Conservation (phyloP, 2,113 vertebrate species). For the Cryptomyrus ogoouensis region DNA sequence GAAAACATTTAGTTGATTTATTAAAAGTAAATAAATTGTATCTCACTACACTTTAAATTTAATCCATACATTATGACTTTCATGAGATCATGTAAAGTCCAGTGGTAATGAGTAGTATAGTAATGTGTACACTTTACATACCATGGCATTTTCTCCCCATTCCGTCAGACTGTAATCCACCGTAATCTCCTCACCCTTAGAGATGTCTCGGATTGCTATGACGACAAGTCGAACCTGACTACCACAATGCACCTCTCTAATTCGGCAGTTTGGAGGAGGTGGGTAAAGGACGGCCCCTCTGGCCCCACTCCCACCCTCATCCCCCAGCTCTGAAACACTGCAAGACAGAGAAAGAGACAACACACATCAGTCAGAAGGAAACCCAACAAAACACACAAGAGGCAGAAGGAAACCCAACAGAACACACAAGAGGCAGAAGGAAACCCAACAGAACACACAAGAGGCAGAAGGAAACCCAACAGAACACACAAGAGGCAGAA, state of each 20-base stretch:
- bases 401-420: background rate
- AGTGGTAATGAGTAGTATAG: background rate
- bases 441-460: background rate
- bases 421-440: background rate
- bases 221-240: slow-evolving; percentile 67
- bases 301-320: slow-evolving; percentile 42
- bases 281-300: slow-evolving; percentile 48
- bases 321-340: slow-evolving; percentile 48
- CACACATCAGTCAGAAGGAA: background rate
- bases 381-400: background rate
- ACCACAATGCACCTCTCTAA: slow-evolving; percentile 66
- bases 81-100: background rate
- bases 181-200: slow-evolving; percentile 69
- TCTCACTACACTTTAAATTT: background rate
- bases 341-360: background rate
- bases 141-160: slow-evolving; percentile 63
- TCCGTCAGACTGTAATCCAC: slow-evolving; percentile 70
- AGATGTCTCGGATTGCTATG: slow-evolving; percentile 67
- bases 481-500: background rate
- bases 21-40: background rate
- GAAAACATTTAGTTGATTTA: background rate
- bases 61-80: background rate
- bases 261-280: slow-evolving; percentile 65
- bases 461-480: background rate
- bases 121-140: slow-evolving; percentile 33